Percentiles rank a stretch among this genome's conserved stretches.
Conservation (phyloP, 30 jellyfish, hydroid and myxozoan genomes). For the Catostylus mosaicus region DNA sequence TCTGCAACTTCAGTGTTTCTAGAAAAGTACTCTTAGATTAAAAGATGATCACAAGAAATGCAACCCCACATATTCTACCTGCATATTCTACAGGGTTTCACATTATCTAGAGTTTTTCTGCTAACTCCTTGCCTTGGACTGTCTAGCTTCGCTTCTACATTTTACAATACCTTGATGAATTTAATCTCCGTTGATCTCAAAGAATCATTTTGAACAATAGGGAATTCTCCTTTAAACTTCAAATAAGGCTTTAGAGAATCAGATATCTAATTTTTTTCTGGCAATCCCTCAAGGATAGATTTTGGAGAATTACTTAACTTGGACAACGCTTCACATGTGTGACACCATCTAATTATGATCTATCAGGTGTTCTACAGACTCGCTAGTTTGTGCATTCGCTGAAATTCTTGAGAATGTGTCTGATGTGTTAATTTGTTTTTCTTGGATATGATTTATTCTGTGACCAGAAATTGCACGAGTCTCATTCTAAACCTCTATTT, state of each 20-base stretch:
- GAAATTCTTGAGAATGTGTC: slow-evolving; percentile 59
- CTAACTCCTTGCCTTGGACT: slow-evolving; percentile 61
- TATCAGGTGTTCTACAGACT: slow-evolving; percentile 44
- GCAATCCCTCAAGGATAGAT: slow-evolving; percentile 31
- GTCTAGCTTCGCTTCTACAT: slow-evolving; percentile 46
- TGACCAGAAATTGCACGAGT: slow-evolving; percentile 56
- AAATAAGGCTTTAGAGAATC: slow-evolving; percentile 46
- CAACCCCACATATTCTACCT: no score
- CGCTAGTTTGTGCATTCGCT: slow-evolving; percentile 13
- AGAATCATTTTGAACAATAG: slow-evolving; percentile 20
- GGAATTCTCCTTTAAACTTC: slow-evolving; percentile 35
- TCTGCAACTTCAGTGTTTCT: slow-evolving; percentile 30
- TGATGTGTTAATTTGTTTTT: slow-evolving; percentile 71
- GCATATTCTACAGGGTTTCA: slow-evolving; percentile 31
- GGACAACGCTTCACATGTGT: slow-evolving; percentile 7
- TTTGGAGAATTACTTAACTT: slow-evolving; percentile 47
- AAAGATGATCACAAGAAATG: slow-evolving; percentile 26
- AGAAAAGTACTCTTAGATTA: slow-evolving; percentile 6
- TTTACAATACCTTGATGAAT: slow-evolving; percentile 57
- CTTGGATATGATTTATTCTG: slow-evolving; percentile 41
- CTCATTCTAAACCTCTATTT: slow-evolving; percentile 41
- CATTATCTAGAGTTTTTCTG: slow-evolving; percentile 40
- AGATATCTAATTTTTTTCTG: slow-evolving; percentile 51
- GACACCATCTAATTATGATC: slow-evolving; percentile 38
- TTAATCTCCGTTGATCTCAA: slow-evolving; percentile 44